A percentile compares a stretch with the other conserved stretches of the same genome.
Conservation (phyloP, 2,797 vertebrate genomes). For the Vireo griseus region DNA sequence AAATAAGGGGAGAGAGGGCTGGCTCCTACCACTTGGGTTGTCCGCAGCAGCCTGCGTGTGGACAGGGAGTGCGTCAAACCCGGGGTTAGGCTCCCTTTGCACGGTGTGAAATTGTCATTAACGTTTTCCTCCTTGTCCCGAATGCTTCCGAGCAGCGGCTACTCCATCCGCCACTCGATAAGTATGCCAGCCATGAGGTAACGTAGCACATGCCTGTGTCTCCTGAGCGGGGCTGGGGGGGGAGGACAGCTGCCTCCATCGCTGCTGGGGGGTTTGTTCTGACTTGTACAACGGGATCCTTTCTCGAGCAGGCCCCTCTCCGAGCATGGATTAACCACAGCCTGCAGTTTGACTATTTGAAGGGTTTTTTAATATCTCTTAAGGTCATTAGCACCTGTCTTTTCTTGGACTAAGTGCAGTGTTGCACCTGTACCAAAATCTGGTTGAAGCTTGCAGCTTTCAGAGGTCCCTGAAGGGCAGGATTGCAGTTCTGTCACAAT, state of each 20-base stretch:
- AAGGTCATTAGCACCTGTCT: neutral
- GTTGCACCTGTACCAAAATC: neutral
- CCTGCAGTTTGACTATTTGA: neutral
- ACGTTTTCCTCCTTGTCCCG: constrained; percentile 64
- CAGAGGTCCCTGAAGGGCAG: neutral
- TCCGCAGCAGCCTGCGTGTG: neutral
- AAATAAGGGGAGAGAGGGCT: neutral
- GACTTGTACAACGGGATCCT: neutral
- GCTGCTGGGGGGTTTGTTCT: neutral
- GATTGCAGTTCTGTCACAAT: neutral
- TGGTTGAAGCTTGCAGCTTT: neutral
- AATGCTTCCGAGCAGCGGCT: constrained; percentile 87
- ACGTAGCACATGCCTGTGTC: constrained; percentile 9
- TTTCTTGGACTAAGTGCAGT: neutral
- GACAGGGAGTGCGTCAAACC: neutral
- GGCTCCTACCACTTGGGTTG: rapidly evolving
- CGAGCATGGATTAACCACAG: rapidly evolving
- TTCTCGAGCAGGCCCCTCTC: neutral
- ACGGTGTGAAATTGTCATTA: neutral
- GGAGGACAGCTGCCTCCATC: neutral
- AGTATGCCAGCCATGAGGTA: constrained; percentile 99
- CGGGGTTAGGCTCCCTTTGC: neutral
- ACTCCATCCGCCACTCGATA: constrained; percentile 93
- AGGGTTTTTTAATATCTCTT: neutral
- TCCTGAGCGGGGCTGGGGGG: neutral